A percentile compares a stretch with the other conserved stretches of the same genome.
phyloP scores from a whole-genome alignment of 92 coral and sea anemone genomes.

The Muricea muricata region DNA sequence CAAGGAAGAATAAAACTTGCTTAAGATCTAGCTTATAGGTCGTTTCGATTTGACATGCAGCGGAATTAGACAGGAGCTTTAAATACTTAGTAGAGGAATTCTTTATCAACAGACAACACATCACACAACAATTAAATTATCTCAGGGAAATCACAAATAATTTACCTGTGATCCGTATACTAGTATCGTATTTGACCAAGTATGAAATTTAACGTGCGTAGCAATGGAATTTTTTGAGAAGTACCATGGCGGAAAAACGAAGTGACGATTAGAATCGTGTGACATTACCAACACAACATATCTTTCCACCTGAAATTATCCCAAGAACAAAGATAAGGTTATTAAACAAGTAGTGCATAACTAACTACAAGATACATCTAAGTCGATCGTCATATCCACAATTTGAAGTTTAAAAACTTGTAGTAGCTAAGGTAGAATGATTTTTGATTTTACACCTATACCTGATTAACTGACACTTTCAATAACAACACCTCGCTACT shows the following conservation, averaged over 20 bases:
- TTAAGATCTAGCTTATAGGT: too few species aligned
- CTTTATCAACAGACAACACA: neutral
- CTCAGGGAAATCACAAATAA: too few species aligned
- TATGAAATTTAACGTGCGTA: constrained; percentile 64
- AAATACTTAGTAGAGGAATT: too few species aligned
- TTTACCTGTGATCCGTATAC: constrained; percentile 95
- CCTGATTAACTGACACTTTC: constrained; percentile 3
- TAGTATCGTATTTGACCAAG: constrained; percentile 67
- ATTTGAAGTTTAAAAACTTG: too few species aligned
- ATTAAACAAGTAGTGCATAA: neutral
- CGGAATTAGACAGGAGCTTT: too few species aligned
- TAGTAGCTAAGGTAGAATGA: too few species aligned
- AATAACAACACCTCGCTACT: neutral
- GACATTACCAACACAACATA: constrained; percentile 21
- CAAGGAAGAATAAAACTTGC: neutral
- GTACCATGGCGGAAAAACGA: constrained; percentile 62
- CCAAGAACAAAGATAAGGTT: neutral
- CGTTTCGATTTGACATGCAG: too few species aligned
- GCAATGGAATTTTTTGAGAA: constrained; percentile 56
- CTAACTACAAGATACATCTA: too few species aligned
- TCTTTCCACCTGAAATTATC: neutral
- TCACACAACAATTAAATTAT: neutral
- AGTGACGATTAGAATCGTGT: constrained; percentile 12
- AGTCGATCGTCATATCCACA: too few species aligned
- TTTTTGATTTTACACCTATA: too few species aligned